These are phyloP conservation scores for Hylaea fasciaria DNA, from an alignment of 2,888 invertebrate genomes.

Conservation along the genomic window DNA sequence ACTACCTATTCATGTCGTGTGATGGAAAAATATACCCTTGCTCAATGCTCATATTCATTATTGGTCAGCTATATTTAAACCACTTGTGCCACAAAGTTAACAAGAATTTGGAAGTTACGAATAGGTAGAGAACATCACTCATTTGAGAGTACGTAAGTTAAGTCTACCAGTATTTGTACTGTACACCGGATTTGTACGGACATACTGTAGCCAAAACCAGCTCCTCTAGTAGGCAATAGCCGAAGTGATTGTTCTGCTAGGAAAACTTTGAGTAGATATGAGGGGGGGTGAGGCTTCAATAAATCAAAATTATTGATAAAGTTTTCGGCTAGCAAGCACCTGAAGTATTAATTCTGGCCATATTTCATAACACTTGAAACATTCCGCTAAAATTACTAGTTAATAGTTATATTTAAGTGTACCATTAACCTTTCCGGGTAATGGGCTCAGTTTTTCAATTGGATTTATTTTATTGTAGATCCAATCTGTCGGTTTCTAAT, in stretches of 20 bases:
- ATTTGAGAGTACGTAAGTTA: too few relatives aligned
- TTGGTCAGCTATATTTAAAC: too few relatives aligned
- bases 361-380: conserved; percentile 64
- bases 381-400: conserved; percentile 56
- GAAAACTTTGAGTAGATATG: conserved; percentile 65
- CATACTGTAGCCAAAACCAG: conserved; percentile 4
- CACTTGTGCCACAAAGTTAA: too few relatives aligned
- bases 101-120: too few relatives aligned
- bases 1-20: too few relatives aligned
- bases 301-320: conserved; percentile 75
- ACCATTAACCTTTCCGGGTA: not conserved
- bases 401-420: conserved; percentile 50
- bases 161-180: too few relatives aligned
- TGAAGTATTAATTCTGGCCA: conserved; percentile 66
- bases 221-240: conserved; percentile 12
- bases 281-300: conserved; percentile 61
- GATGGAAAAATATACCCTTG: too few relatives aligned
- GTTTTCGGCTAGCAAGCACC: conserved; percentile 64
- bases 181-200: too few relatives aligned
- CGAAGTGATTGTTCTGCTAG: conserved; percentile 61
- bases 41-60: too few relatives aligned
- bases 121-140: too few relatives aligned
- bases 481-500: too few relatives aligned
- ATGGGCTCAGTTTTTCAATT: not conserved
- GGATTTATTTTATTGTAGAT: not conserved